Base-by-base conservation (phyloP, 2,888 invertebrate species). In the Drosophila putrida region DNA sequence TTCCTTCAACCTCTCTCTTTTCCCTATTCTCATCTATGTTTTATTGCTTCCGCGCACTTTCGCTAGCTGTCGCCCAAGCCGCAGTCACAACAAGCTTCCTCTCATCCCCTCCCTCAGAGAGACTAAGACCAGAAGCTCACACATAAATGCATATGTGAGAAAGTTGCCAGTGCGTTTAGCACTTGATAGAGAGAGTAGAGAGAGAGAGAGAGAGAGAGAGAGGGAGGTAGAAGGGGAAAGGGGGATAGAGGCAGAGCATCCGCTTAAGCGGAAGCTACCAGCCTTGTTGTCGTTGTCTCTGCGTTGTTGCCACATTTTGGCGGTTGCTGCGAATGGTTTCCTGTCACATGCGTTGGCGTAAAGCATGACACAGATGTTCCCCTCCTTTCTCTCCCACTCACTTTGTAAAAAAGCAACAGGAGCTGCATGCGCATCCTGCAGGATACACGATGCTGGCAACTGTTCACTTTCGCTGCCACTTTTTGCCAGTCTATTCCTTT, bases 301-400 rank as follows among this genome's bases (percentile, higher is more conserved):
- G 61, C 57, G 71, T 51, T 80, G 82, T 84, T 87, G 85, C 88
- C 85, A 75, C 85, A 87, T 87, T 85, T 85, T 78, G 88, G 85
- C 85, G 88, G 85, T 87, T 72, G 71, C 78, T 65, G 87, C 68
- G 83, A 83, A 79, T 76, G 80, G 82, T 84, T 85, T 85, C 85
- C 85, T 85, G 88, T 78, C 76, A 79, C 73, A 80, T 80, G 80
- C 78, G 73, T 79, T 80, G 83, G 73, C 83, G 75, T 75, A 81
- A 67, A 66, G 64, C 25, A 44, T 43, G 50, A 71, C 77, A 63
- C 78, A 71, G 71, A 70, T 61, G 75, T 62, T 67, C 46, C 6
- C 20, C 8, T 4, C 44, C 9, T 31, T 31, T n/a, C 9, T n/a
- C 20, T 9, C 27, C 15, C 13, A 20, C 27, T 11, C 1, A n/a